phyloP scores from a whole-genome alignment of 2,888 invertebrate species.

The Acholoe squamosa region DNA sequence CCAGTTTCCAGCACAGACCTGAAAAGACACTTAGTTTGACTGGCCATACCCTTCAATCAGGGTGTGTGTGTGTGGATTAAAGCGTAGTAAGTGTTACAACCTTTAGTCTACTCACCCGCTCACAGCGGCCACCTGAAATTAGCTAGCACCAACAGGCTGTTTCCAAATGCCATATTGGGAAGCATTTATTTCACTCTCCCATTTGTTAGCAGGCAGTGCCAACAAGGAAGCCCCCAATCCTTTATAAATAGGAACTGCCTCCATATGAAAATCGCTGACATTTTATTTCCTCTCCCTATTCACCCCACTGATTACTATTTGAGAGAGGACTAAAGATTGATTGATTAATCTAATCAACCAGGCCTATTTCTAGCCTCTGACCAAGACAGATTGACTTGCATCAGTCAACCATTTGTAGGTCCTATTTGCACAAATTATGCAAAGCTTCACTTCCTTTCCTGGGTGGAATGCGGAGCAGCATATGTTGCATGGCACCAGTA shows the following conservation, averaged over 20 bases:
- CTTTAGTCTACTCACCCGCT: background rate
- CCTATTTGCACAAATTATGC: too few relatives aligned
- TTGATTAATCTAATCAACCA: background rate
- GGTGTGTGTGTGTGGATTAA: background rate
- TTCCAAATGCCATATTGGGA: background rate
- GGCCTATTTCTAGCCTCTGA: background rate
- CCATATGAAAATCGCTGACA: background rate
- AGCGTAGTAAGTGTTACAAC: background rate
- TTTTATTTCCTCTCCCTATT: background rate
- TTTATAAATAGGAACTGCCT: background rate
- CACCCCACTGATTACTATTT: background rate
- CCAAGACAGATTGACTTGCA: background rate
- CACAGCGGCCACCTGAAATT: background rate
- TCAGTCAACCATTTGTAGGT: background rate
- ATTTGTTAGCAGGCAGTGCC: background rate
- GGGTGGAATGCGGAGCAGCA: too few relatives aligned
- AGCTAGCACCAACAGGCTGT: background rate
- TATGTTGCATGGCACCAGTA: too few relatives aligned
- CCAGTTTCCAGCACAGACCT: too few relatives aligned
- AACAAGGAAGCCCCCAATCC: background rate
- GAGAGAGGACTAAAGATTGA: background rate
- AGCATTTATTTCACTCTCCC: background rate
- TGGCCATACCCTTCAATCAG: background rate
- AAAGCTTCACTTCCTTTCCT: too few relatives aligned
- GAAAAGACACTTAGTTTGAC: background rate